Base-by-base conservation (phyloP, 1,140 invertebrate genomes). In the Caenorhabditis tropicalis region DNA sequence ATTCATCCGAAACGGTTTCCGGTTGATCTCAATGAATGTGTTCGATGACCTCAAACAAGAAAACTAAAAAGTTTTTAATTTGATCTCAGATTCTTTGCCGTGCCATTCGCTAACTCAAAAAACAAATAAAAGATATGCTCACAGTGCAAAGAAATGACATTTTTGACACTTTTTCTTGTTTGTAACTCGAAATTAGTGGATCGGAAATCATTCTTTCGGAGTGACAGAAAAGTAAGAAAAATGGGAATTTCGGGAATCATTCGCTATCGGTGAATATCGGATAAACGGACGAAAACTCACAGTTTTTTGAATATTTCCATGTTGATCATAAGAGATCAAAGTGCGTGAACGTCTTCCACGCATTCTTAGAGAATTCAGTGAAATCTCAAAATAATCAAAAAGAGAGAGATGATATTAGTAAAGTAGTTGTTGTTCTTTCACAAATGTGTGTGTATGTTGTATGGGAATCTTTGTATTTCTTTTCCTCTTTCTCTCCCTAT, bases 331-430 rank as follows among this genome's bases (percentile, higher is more conserved):
- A 74, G 36, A 24, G 65, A 74, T 74, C 65, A 74, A 33, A 46
- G 65, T 74, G 65, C 65, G 65, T 19, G 65, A 74, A 74, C 65
- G 65, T 74, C 65, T 74, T 74, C 65, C 65, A 46, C 65, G 65
- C 65, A 74, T 74, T 74, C 10, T 46, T n/a, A 60, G 12, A 36
- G 19, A 19, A 27, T n/a, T 51, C n/a, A 51, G 19, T 1, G 16
- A 19, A 6, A 19, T 51, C n/a, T n/a, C n/a, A 6, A 6, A n/a
- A 19, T 12, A 6, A 5, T 6, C 39, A 43, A 5, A 43, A 43
- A 43, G 12, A 43, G 21, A 21, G 19, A 56, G 53, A 27, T 3
- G 29, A 51, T 51, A 15, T 51, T n/a, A 51, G 48, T 4, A 24
- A 24, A 56, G 53, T 27, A 56, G 53, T 56, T 65, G 33, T 65